A percentile compares a stretch with the other conserved stretches of the same genome.
Evolutionary conservation across 2,113 vertebrate species (phyloP).

Genomic region (Albula glossodonta): DNA sequence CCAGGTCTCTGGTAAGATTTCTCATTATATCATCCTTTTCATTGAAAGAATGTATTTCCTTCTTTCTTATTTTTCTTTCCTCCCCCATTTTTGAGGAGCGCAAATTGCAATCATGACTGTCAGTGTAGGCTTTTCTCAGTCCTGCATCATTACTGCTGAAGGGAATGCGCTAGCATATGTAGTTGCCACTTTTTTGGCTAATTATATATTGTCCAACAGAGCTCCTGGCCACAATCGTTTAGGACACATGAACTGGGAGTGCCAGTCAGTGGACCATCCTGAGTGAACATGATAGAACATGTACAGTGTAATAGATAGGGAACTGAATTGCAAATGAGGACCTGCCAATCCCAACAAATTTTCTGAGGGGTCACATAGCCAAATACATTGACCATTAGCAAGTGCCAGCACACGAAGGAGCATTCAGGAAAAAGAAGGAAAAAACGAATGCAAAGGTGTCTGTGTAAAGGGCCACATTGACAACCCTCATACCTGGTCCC

Average conservation of each 20-base stretch:
- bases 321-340: neutral
- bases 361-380: neutral
- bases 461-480: neutral
- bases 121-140: too few species aligned
- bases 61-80: neutral
- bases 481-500: neutral
- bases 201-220: neutral
- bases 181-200: neutral
- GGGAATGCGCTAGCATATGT: neutral
- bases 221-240: too few species aligned
- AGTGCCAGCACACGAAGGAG: too few species aligned
- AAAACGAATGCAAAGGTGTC: neutral
- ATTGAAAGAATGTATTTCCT: neutral
- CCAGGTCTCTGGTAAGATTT: neutral
- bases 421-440: too few species aligned
- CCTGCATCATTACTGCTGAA: too few species aligned
- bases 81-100: too few species aligned
- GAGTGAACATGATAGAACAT: neutral
- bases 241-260: neutral
- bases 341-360: neutral
- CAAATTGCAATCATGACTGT: too few species aligned
- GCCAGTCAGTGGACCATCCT: neutral
- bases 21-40: neutral
- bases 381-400: neutral
- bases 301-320: too few species aligned